These are phyloP conservation scores for Pseudomugil tenellus DNA, from an alignment of 2,797 vertebrate genomes.

Conservation along the genomic window DNA sequence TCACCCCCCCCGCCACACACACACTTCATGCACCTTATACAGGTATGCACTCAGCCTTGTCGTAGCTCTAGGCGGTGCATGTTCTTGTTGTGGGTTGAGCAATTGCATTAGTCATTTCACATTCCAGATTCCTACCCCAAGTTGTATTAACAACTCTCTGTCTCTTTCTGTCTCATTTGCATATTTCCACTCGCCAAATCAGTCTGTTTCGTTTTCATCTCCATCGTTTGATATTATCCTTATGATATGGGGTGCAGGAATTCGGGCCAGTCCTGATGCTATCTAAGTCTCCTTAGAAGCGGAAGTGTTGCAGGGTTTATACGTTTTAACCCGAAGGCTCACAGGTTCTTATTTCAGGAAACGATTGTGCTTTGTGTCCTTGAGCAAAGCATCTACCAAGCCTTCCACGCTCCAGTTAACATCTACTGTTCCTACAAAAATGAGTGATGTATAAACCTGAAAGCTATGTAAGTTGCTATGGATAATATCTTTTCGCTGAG, in stretches of 20 bases:
- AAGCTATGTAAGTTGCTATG: constrained; percentile 69
- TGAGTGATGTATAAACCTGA: constrained; percentile 82
- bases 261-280: constrained; percentile 52
- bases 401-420: constrained; percentile 71
- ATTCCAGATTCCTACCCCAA: constrained; percentile 83
- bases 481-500: constrained; percentile 67
- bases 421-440: constrained; percentile 70
- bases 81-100: constrained; percentile 87
- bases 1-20: not conserved
- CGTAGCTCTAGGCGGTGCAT: constrained; percentile 82
- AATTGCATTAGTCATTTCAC: constrained; percentile 86
- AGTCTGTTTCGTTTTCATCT: constrained; percentile 29
- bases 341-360: constrained; percentile 71
- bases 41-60: constrained; percentile 82
- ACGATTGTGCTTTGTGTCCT: constrained; percentile 68
- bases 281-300: constrained; percentile 50
- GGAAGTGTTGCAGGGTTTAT: constrained; percentile 62
- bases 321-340: constrained; percentile 70
- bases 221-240: constrained; percentile 35
- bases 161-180: constrained; percentile 27
- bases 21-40: constrained; percentile 51
- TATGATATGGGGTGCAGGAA: constrained; percentile 35
- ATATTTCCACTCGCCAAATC: constrained; percentile 30
- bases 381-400: constrained; percentile 67
- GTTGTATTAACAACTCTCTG: constrained; percentile 66